phyloP scores from a whole-genome alignment of 2,113 vertebrate species.

The Notarius quadriscutis region DNA sequence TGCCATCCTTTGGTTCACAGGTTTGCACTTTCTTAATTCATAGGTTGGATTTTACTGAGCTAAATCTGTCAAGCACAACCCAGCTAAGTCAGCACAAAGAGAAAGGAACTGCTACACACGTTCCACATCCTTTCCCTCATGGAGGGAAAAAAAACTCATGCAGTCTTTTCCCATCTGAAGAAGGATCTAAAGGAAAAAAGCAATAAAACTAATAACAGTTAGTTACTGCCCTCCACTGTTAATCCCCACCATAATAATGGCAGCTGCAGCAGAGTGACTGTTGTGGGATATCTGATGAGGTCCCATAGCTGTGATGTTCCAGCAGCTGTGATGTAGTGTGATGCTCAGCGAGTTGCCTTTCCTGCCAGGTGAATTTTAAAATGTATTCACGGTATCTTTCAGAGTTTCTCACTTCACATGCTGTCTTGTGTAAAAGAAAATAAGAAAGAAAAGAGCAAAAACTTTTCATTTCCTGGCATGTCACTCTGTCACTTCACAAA shows the following conservation, averaged over 20 bases:
- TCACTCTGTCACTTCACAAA: slow-evolving; percentile 1
- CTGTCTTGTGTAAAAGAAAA: background rate
- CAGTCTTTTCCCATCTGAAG: background rate
- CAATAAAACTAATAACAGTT: background rate
- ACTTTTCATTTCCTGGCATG: background rate
- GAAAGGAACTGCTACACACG: background rate
- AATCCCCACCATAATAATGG: background rate
- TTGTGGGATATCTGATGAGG: slow-evolving; percentile 16
- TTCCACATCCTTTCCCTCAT: background rate
- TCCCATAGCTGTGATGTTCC: background rate
- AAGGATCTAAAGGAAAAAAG: background rate
- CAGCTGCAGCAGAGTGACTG: background rate
- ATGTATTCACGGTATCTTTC: background rate
- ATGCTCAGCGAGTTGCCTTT: background rate
- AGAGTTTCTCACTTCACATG: background rate
- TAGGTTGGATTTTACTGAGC: background rate
- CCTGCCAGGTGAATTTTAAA: background rate
- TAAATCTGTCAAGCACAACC: background rate
- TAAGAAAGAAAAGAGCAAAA: background rate
- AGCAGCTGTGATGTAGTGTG: background rate
- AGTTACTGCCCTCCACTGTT: background rate
- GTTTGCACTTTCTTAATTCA: background rate
- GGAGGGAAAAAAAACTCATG: background rate
- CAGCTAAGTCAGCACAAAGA: no score
- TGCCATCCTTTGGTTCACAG: no score